Evolutionary conservation across 2,113 vertebrate genomes (phyloP).

Genomic region (Fregata magnificens): DNA sequence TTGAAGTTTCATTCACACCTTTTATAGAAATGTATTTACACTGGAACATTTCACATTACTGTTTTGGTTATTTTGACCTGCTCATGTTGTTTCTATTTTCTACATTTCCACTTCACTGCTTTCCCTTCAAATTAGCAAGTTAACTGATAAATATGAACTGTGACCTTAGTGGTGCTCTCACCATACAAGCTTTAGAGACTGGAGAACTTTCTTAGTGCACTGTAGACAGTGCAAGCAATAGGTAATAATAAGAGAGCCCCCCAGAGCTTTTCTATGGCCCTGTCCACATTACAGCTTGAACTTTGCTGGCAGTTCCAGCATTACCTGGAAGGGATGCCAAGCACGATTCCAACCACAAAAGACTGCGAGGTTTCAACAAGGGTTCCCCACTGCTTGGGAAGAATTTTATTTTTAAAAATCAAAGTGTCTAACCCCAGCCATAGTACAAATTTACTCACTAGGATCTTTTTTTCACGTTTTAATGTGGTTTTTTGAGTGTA

Average conservation of each 20-base stretch:
- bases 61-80: slow-evolving; percentile 58
- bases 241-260: background rate
- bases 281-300: background rate
- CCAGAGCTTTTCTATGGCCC: background rate
- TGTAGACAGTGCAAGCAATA: background rate
- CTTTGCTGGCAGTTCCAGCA: background rate
- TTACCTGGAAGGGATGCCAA: background rate
- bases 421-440: background rate
- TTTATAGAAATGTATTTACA: slow-evolving; percentile 58
- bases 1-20: slow-evolving; percentile 61
- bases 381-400: background rate
- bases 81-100: slow-evolving; percentile 63
- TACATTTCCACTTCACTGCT: slow-evolving; percentile 54
- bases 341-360: background rate
- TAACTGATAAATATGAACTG: slow-evolving; percentile 49
- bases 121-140: slow-evolving; percentile 61
- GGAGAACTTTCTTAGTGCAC: background rate
- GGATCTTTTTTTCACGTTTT: background rate
- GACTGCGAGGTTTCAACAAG: background rate
- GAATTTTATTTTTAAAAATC: background rate
- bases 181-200: background rate
- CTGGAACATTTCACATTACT: slow-evolving; percentile 40
- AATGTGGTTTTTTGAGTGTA: background rate
- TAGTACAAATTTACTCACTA: background rate
- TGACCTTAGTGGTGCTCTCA: slow-evolving; percentile 16